Evolutionary conservation across 2,797 vertebrate species (phyloP).

Genomic region (Danio aesculapii): DNA sequence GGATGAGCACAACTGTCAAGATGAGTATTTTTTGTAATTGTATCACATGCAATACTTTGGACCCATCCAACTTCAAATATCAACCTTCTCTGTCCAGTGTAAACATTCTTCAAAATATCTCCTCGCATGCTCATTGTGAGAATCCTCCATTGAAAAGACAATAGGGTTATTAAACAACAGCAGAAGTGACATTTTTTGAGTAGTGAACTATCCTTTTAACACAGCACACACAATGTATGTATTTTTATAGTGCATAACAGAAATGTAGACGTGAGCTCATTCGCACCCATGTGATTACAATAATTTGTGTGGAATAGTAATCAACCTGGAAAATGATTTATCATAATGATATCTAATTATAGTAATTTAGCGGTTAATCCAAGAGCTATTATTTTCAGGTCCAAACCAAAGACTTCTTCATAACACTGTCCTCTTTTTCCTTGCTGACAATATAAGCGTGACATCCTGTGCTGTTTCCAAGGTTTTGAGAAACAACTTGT

Average conservation of each 20-base stretch:
- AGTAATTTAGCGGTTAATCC: conserved; percentile 47
- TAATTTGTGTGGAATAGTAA: conserved; percentile 43
- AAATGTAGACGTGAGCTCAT: not conserved
- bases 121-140: not conserved
- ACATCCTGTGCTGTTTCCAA: not conserved
- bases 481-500: not conserved
- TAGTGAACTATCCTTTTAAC: conserved; percentile 3
- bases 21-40: no score
- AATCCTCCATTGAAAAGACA: not conserved
- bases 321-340: conserved; percentile 41
- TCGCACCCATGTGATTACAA: conserved; percentile 40
- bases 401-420: conserved; percentile 1
- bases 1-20: no score
- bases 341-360: conserved; percentile 51
- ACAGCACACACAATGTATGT: not conserved
- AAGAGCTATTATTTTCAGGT: conserved; percentile 35
- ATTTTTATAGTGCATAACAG: not conserved
- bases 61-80: no score
- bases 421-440: not conserved
- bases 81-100: not conserved
- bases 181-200: not conserved
- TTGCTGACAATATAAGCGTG: not conserved
- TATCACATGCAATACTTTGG: no score
- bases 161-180: not conserved
- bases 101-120: conserved; percentile 7